Evolutionary conservation across 2,888 invertebrate species (phyloP).

Genomic region (Ypsolopha scabrella): DNA sequence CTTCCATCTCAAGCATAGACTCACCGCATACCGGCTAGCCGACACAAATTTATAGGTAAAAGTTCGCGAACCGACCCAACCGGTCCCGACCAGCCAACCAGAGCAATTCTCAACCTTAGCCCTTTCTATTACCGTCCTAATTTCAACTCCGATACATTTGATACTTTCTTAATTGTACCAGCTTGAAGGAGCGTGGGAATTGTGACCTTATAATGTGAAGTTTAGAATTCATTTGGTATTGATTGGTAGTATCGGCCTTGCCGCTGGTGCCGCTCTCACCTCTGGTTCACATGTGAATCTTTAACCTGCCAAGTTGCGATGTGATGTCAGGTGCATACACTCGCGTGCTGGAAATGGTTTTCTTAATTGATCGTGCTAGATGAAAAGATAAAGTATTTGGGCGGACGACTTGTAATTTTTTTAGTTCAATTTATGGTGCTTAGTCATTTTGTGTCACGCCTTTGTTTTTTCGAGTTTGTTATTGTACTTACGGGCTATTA

Average conservation of each 20-base stretch:
- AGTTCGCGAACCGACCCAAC: slow-evolving; percentile 65
- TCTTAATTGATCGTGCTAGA: slow-evolving; percentile 47
- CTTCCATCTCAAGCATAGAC: slow-evolving; percentile 30
- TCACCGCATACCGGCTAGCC: slow-evolving; percentile 48
- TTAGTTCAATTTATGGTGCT: slow-evolving; percentile 53
- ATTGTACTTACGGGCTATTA: slow-evolving; percentile 11
- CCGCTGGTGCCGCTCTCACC: slow-evolving; percentile 66
- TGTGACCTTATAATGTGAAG: slow-evolving; percentile 45
- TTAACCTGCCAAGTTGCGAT: slow-evolving; percentile 56
- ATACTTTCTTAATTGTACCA: slow-evolving; percentile 68
- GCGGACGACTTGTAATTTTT: slow-evolving; percentile 50
- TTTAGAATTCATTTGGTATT: slow-evolving; percentile 42
- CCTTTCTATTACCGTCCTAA: slow-evolving; percentile 30
- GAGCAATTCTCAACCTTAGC: slow-evolving; percentile 36
- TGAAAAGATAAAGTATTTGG: slow-evolving; percentile 47
- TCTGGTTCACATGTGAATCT: slow-evolving; percentile 66
- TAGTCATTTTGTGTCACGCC: slow-evolving; percentile 42
- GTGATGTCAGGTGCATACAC: slow-evolving; percentile 42
- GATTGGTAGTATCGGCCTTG: slow-evolving; percentile 55
- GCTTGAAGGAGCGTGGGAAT: slow-evolving; percentile 40
- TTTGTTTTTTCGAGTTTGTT: slow-evolving; percentile 33
- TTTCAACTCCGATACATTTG: slow-evolving; percentile 33
- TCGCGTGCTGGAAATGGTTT: slow-evolving; percentile 24
- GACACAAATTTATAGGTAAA: slow-evolving; percentile 71
- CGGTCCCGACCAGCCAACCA: slow-evolving; percentile 31